phyloP scores from a whole-genome alignment of 2,113 vertebrate genomes.

The Mystacornis crossleyi region DNA sequence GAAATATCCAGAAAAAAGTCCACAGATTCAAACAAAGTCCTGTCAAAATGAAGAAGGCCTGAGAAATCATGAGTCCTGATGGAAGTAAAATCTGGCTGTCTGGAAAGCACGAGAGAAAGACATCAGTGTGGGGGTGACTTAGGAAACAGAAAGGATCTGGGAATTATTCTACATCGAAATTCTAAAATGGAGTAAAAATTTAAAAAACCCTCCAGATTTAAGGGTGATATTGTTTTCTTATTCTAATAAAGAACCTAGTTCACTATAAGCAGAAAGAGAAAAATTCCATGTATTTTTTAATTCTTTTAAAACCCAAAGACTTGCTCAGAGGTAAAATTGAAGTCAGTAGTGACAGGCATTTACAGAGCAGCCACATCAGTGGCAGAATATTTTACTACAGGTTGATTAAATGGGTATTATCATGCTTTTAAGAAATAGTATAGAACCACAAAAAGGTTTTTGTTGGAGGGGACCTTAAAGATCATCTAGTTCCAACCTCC shows the following conservation, averaged over 20 bases:
- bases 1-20: not conserved
- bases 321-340: not conserved
- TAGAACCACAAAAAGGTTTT: not conserved
- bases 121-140: too few relatives aligned
- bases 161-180: not conserved
- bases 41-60: not conserved
- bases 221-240: not conserved
- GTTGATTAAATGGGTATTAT: not conserved
- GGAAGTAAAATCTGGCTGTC: not conserved
- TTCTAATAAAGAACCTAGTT: not conserved
- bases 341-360: not conserved
- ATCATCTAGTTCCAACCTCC: not conserved
- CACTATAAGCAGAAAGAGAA: not conserved
- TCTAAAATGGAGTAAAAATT: not conserved
- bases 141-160: accelerated
- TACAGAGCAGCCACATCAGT: not conserved
- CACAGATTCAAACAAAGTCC: not conserved
- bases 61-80: not conserved
- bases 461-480: not conserved
- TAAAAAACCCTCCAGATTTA: accelerated
- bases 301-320: not conserved
- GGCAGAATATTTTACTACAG: not conserved
- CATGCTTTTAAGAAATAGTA: not conserved
- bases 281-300: not conserved
- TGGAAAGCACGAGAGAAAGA: not conserved